Percentiles rank a stretch among this genome's conserved stretches.
Evolutionary conservation across 2,888 invertebrate genomes (phyloP).

Genomic region (Halictus ligatus): DNA sequence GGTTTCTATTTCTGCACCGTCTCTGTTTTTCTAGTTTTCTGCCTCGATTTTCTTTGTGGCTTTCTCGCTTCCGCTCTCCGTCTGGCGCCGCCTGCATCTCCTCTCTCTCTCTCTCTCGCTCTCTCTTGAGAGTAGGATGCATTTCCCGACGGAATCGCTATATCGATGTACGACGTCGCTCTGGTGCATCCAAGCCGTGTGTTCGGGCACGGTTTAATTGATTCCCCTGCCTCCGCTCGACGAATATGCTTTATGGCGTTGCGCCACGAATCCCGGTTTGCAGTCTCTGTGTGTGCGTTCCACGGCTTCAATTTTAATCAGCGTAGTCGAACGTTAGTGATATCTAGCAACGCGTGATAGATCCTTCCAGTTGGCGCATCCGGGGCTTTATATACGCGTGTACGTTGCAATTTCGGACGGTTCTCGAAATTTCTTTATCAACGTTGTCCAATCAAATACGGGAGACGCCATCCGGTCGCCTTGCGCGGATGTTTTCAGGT

Average conservation of each 20-base stretch:
- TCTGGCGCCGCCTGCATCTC: not conserved
- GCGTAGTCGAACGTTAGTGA: slow-evolving; percentile 10
- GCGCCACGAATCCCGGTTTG: slow-evolving; percentile 15
- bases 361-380: not conserved
- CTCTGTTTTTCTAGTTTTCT: not conserved
- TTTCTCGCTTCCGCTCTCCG: not conserved
- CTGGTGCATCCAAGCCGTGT: slow-evolving; percentile 12
- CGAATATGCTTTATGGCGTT: slow-evolving; percentile 42
- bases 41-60: not conserved
- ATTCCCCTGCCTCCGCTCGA: slow-evolving; percentile 47
- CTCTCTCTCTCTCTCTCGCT: not conserved
- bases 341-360: not conserved
- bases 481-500: not conserved
- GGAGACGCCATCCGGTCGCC: not conserved
- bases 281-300: not conserved
- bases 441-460: not conserved
- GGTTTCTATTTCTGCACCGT: not conserved
- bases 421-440: not conserved
- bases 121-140: not conserved
- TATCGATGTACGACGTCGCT: slow-evolving; percentile 23
- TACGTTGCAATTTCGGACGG: not conserved
- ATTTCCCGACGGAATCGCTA: slow-evolving; percentile 32
- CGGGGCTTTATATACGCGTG: not conserved
- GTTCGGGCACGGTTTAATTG: slow-evolving; percentile 44
- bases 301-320: slow-evolving; percentile 28